Percentiles rank a stretch among this genome's conserved stretches.
These are phyloP conservation scores for Patella pellucida DNA, from an alignment of 2,888 invertebrate species.

Conservation along the genomic window DNA sequence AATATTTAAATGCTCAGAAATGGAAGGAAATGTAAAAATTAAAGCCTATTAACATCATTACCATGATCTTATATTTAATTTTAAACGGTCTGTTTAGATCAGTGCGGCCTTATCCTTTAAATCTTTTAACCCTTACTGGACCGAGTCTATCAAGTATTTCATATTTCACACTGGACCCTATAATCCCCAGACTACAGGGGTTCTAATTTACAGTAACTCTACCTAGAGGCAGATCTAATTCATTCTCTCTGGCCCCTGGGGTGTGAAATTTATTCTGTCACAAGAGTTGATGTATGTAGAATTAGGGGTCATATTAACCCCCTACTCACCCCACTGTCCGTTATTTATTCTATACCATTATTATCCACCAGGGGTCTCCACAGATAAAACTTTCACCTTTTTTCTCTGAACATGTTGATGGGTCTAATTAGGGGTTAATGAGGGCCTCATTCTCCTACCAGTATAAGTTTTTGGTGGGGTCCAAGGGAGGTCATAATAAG, in stretches of 20 bases:
- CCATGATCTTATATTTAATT: no score
- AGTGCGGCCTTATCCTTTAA: no score
- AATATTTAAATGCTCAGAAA: no score
- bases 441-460: background rate
- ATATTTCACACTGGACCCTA: background rate
- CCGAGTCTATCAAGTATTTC: background rate
- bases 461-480: no score
- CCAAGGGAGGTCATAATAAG: background rate
- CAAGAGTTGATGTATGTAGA: no score
- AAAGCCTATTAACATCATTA: no score
- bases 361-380: background rate
- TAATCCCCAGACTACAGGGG: background rate
- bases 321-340: background rate
- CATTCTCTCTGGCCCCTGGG: no score
- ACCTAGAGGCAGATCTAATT: background rate
- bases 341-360: constrained; percentile 9
- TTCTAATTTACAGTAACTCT: background rate
- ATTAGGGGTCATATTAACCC: background rate
- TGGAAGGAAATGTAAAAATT: no score
- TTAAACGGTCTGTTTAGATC: no score
- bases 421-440: background rate
- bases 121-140: background rate
- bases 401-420: constrained; percentile 1
- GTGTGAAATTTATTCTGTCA: no score
- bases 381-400: constrained; percentile 12